phyloP scores from a whole-genome alignment of 2,113 vertebrate species.

The Dunckerocampus dactyliophorus region DNA sequence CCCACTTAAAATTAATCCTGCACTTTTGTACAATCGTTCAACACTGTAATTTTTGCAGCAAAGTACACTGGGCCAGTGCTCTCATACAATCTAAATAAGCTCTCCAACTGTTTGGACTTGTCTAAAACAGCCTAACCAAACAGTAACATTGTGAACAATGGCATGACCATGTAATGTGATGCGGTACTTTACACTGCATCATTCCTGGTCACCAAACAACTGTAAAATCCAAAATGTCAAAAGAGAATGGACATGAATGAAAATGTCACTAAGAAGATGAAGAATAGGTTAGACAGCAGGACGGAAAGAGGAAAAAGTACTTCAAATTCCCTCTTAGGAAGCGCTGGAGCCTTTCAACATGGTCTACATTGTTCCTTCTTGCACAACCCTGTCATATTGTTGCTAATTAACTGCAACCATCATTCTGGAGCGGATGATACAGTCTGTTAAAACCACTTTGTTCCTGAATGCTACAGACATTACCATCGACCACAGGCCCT shows the following conservation, averaged over 20 bases:
- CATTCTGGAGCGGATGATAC: neutral
- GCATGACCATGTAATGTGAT: neutral
- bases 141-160: neutral
- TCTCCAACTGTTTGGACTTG: too few species aligned
- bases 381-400: conserved; percentile 11
- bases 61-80: too few species aligned
- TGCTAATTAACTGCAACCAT: conserved; percentile 35
- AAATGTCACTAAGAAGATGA: conserved; percentile 14
- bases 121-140: neutral
- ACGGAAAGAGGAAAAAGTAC: conserved; percentile 28
- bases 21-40: too few species aligned
- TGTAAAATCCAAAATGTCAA: conserved; percentile 11
- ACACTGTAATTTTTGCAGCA: too few species aligned
- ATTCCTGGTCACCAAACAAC: conserved; percentile 29
- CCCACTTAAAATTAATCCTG: neutral
- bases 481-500: too few species aligned
- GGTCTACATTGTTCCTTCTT: neutral
- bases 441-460: conserved; percentile 28
- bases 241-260: conserved; percentile 7
- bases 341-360: conserved; percentile 1
- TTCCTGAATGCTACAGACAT: neutral
- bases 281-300: conserved; percentile 16
- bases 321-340: conserved; percentile 14
- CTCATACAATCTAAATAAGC: too few species aligned
- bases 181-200: conserved; percentile 9